Conservation (phyloP, 2,797 vertebrate species). For the Bryconaethiops microstoma region DNA sequence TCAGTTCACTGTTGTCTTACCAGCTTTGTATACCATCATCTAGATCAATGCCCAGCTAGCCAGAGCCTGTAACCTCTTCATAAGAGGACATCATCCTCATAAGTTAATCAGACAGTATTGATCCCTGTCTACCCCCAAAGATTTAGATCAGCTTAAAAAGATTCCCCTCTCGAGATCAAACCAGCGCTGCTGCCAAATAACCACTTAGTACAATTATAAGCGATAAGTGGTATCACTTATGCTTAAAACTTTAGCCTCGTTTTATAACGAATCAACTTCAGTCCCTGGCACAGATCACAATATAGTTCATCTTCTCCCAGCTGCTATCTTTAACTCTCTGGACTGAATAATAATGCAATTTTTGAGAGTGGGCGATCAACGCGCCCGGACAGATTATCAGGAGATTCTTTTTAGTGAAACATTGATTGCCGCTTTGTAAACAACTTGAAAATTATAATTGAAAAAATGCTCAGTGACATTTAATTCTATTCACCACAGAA, state of each 20-base stretch:
- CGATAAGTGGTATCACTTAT: conserved; percentile 61
- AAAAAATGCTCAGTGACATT: background rate
- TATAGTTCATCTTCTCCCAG: conserved; percentile 58
- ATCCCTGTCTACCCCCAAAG: conserved; percentile 47
- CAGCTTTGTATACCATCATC: conserved; percentile 25
- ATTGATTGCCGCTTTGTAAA: background rate
- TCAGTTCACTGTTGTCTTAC: conserved; percentile 1
- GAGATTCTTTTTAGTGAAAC: background rate
- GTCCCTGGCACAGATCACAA: conserved; percentile 64
- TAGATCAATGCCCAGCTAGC: conserved; percentile 35
- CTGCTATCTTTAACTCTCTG: conserved; percentile 31
- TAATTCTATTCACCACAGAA: background rate
- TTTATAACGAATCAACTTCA: conserved; percentile 54
- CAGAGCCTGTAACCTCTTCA: conserved; percentile 22
- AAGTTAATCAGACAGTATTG: conserved; percentile 58
- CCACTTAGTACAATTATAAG: conserved; percentile 71
- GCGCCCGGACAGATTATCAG: background rate
- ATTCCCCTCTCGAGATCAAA: conserved; percentile 62
- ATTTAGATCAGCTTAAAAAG: conserved; percentile 50
- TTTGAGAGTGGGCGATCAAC: background rate
- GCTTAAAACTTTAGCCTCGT: conserved; percentile 57
- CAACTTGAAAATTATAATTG: background rate
- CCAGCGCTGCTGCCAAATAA: conserved; percentile 72
- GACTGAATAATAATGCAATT: background rate
- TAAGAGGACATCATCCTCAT: conserved; percentile 53